Percentiles rank a stretch among this genome's conserved stretches.
phyloP scores from a whole-genome alignment of 2,113 vertebrate genomes.

The Varanus salvator region DNA sequence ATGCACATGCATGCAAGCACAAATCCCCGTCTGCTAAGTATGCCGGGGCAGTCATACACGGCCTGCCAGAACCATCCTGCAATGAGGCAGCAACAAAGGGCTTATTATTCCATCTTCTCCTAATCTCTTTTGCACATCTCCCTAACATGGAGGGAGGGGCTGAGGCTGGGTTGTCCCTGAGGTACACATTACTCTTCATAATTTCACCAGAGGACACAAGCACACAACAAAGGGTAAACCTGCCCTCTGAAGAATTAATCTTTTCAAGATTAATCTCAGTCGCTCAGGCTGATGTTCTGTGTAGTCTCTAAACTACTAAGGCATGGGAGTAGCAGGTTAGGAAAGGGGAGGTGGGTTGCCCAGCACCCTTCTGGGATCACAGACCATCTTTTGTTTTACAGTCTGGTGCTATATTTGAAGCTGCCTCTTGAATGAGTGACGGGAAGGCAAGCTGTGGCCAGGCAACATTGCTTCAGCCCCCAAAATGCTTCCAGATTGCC shows the following conservation, averaged over 20 bases:
- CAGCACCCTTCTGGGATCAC: conserved; percentile 40
- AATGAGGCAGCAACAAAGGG: conserved; percentile 58
- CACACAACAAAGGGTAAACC: conserved; percentile 20
- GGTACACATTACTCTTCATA: conserved; percentile 17
- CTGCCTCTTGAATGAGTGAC: conserved; percentile 24
- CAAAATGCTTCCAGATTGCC: conserved; percentile 17
- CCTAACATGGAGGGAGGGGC: background rate
- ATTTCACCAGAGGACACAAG: conserved; percentile 30
- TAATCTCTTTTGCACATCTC: conserved; percentile 34
- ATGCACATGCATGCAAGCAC: conserved; percentile 5
- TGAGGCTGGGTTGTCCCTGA: conserved; percentile 31
- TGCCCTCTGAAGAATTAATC: conserved; percentile 11
- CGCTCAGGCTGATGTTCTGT: background rate
- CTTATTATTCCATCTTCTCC: conserved; percentile 47
- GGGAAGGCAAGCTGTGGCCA: background rate
- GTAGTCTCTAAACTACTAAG: background rate
- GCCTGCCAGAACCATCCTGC: conserved; percentile 30
- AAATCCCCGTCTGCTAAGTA: background rate
- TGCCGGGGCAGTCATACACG: background rate
- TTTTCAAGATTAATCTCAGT: conserved; percentile 5
- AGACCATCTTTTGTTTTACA: conserved; percentile 31
- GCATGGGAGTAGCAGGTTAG: background rate
- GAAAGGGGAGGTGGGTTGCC: conserved; percentile 29
- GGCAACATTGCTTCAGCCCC: conserved; percentile 3
- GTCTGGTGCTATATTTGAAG: background rate